These are phyloP conservation scores for Sarcophaga peregrina DNA, from an alignment of 1,140 invertebrate species.

Conservation along the genomic window DNA sequence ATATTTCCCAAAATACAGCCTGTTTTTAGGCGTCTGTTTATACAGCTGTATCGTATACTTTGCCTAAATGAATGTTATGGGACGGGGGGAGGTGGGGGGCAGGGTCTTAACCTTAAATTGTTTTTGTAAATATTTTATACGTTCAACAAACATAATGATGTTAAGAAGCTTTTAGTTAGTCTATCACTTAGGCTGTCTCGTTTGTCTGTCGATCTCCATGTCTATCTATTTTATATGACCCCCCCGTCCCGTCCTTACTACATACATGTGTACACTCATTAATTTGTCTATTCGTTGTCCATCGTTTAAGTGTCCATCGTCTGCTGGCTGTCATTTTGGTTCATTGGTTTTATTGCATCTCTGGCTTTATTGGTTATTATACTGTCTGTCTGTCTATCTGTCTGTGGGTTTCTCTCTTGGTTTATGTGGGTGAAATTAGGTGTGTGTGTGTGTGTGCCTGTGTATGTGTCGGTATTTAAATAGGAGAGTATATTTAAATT, in stretches of 20 bases:
- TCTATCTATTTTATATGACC: background rate
- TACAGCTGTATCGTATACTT: too few relatives aligned
- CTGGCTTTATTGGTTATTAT: background rate
- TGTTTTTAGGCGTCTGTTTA: too few relatives aligned
- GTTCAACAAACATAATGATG: conserved; percentile 5
- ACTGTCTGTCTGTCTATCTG: too few relatives aligned
- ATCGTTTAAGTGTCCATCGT: too few relatives aligned
- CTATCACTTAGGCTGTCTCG: background rate
- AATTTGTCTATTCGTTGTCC: background rate
- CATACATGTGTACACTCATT: background rate
- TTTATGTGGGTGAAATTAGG: background rate
- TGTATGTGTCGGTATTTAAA: background rate
- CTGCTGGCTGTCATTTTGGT: background rate
- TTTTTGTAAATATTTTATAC: conserved; percentile 8
- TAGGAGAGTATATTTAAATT: background rate
- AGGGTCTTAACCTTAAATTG: conserved; percentile 1
- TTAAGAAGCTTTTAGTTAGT: background rate
- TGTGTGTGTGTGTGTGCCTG: background rate
- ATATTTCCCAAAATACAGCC: too few relatives aligned
- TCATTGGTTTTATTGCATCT: conserved; percentile 4
- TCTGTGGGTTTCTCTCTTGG: too few relatives aligned
- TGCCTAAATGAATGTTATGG: too few relatives aligned
- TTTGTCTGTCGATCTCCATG: background rate
- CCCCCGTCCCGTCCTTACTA: background rate
- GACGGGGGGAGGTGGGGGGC: too few relatives aligned